These are phyloP conservation scores for Leptinotarsa lineolata DNA, from an alignment of 1,140 invertebrate species.

Conservation along the genomic window DNA sequence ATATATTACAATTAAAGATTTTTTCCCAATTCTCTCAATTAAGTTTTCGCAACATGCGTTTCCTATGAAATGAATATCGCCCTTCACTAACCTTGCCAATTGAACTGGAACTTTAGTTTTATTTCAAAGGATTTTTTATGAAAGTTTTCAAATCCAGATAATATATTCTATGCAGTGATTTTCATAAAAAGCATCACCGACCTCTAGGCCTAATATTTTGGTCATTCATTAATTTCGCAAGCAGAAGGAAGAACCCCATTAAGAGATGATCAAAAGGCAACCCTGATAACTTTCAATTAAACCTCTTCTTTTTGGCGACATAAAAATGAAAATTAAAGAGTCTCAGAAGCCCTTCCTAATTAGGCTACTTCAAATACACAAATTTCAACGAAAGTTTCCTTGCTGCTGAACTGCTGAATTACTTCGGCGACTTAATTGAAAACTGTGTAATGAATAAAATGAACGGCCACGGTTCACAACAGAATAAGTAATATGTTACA, in stretches of 20 bases:
- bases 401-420: not conserved
- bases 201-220: too few relatives aligned
- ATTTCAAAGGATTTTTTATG: too few relatives aligned
- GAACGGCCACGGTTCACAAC: not conserved
- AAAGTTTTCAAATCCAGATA: too few relatives aligned
- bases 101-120: too few relatives aligned
- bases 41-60: too few relatives aligned
- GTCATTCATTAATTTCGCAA: too few relatives aligned
- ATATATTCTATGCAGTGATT: too few relatives aligned
- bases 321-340: constrained; percentile 6
- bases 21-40: too few relatives aligned
- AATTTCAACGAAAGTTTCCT: not conserved
- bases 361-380: constrained; percentile 5
- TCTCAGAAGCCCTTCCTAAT: constrained; percentile 2
- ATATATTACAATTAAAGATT: too few relatives aligned
- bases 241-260: not conserved
- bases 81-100: too few relatives aligned
- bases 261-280: not conserved
- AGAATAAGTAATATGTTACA: not conserved
- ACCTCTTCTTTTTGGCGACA: constrained; percentile 1
- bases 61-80: too few relatives aligned
- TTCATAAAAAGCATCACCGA: too few relatives aligned
- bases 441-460: constrained; percentile 7
- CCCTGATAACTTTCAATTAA: constrained; percentile 3
- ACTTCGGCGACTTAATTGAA: not conserved